A percentile compares a stretch with the other conserved stretches of the same genome.
Evolutionary conservation across 2,113 vertebrate species (phyloP).

Genomic region (Corydoras maculifer): DNA sequence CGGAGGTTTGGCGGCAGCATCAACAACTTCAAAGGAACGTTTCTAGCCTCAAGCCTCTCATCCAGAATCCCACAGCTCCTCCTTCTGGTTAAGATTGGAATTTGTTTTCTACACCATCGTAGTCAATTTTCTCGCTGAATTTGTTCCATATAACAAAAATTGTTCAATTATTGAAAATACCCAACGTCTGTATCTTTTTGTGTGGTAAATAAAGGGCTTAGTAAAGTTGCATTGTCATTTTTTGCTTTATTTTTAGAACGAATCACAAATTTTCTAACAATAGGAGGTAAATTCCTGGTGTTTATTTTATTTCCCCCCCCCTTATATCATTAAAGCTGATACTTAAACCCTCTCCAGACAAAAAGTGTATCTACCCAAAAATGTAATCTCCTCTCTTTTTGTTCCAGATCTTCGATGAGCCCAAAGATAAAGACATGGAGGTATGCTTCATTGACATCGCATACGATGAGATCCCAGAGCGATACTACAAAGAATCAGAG

Average conservation of each 20-base stretch:
- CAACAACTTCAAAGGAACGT: background rate
- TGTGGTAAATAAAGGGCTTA: no score
- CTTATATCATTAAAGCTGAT: background rate
- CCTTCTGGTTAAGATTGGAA: conserved; percentile 24
- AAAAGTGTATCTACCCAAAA: background rate
- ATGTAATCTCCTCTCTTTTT: conserved; percentile 7
- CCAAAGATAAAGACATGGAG: conserved; percentile 88
- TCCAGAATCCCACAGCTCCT: conserved; percentile 36
- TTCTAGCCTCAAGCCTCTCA: background rate
- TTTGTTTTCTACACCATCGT: background rate
- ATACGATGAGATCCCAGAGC: conserved; percentile 93
- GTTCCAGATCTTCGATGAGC: conserved; percentile 92
- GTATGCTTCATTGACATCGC: conserved; percentile 95
- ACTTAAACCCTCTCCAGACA: no score
- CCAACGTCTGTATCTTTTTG: no score
- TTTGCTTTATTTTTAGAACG: no score
- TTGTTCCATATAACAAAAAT: no score
- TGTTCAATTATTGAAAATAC: no score
- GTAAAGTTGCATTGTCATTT: no score
- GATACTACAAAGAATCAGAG: conserved; percentile 97
- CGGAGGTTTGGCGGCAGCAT: background rate
- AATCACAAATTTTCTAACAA: no score
- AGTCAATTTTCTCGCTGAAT: no score
- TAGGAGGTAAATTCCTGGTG: background rate
- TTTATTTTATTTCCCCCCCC: background rate